These are phyloP conservation scores for Ptychadena robeensis DNA, from an alignment of 2,797 vertebrate species.

Conservation along the genomic window DNA sequence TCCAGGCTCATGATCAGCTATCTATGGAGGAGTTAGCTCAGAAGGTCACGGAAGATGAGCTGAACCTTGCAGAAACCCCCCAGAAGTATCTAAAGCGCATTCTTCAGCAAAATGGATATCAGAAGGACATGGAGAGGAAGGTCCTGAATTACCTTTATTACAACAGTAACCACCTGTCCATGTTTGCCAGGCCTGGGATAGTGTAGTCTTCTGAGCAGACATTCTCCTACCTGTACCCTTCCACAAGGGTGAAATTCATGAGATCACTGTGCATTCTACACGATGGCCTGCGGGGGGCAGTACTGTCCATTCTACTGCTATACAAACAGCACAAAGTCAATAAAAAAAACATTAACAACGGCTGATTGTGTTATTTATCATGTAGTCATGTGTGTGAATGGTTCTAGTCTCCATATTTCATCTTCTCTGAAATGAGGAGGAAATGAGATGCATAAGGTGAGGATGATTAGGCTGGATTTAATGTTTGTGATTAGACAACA, in stretches of 20 bases:
- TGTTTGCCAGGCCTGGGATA: slow-evolving; percentile 80
- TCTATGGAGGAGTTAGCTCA: slow-evolving; percentile 67
- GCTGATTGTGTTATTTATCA: background rate
- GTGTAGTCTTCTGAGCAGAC: slow-evolving; percentile 63
- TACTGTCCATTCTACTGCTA: background rate
- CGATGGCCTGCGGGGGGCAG: slow-evolving; percentile 46
- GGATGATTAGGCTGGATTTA: slow-evolving; percentile 5
- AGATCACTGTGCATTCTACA: background rate
- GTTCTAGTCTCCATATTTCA: slow-evolving; percentile 7
- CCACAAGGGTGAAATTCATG: background rate
- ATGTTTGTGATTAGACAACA: slow-evolving; percentile 26
- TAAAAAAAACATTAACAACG: background rate
- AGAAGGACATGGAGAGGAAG: slow-evolving; percentile 71
- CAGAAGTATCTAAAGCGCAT: slow-evolving; percentile 63
- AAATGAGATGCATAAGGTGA: slow-evolving; percentile 3
- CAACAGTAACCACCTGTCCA: slow-evolving; percentile 85
- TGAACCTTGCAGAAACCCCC: slow-evolving; percentile 64
- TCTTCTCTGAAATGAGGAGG: background rate
- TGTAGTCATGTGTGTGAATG: background rate
- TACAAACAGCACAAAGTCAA: background rate
- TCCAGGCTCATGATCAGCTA: slow-evolving; percentile 64
- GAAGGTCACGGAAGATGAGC: slow-evolving; percentile 68
- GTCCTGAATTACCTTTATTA: slow-evolving; percentile 80
- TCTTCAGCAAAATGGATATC: slow-evolving; percentile 65
- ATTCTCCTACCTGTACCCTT: background rate